A percentile compares a stretch with the other conserved stretches of the same genome.
These are phyloP conservation scores for Pammene aurita DNA, from an alignment of 2,888 invertebrate species.

Conservation along the genomic window DNA sequence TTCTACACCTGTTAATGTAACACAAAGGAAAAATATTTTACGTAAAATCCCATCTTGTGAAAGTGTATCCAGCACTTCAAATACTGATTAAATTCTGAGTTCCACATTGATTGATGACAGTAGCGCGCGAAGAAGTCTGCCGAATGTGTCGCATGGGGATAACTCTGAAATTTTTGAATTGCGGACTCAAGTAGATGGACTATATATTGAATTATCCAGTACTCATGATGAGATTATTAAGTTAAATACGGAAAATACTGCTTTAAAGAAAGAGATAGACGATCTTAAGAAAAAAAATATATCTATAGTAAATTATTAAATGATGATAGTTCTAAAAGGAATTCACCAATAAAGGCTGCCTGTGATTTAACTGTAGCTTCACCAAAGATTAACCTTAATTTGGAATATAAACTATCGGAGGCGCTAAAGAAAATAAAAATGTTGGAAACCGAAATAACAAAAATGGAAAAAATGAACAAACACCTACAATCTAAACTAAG, in stretches of 20 bases:
- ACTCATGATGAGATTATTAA: neutral
- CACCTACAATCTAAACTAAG: neutral
- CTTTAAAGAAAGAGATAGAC: neutral
- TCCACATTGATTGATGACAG: neutral
- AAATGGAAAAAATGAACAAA: constrained; percentile 2
- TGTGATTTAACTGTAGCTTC: neutral
- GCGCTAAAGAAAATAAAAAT: too few species aligned
- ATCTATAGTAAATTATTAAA: neutral
- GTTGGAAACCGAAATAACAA: neutral
- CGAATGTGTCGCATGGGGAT: neutral
- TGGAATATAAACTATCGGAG: neutral
- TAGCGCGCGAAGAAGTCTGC: neutral
- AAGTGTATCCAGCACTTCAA: neutral
- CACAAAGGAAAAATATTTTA: neutral
- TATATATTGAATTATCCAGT: neutral
- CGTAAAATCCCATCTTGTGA: neutral
- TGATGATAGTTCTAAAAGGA: neutral
- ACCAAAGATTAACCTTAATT: neutral
- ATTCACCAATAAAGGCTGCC: neutral
- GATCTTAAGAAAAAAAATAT: constrained; percentile 1
- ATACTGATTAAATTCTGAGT: neutral
- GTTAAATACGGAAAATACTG: neutral
- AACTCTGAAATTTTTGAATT: neutral
- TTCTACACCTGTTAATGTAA: neutral
- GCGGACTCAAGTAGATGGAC: neutral